Evolutionary conservation across 2,888 invertebrate genomes (phyloP).

Genomic region (Boloria euphrosyne): DNA sequence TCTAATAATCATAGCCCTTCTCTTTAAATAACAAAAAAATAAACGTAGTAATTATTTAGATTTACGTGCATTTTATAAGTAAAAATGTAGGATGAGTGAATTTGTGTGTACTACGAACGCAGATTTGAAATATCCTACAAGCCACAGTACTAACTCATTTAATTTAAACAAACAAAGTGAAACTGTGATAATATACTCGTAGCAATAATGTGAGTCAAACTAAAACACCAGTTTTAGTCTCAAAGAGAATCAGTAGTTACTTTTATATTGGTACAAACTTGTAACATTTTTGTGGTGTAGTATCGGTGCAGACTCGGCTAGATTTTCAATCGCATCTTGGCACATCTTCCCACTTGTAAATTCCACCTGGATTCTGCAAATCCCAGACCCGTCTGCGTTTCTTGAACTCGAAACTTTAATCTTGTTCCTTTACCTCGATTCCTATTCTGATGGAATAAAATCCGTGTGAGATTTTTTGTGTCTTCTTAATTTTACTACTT

Average conservation of each 20-base stretch:
- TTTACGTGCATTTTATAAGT: too few species aligned
- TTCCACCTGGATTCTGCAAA: constrained; percentile 44
- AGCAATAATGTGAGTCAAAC: not conserved
- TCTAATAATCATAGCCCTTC: too few species aligned
- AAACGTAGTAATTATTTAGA: too few species aligned
- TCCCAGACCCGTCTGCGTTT: constrained; percentile 42
- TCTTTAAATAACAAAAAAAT: too few species aligned
- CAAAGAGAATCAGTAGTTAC: constrained; percentile 14
- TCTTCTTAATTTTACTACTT: not conserved
- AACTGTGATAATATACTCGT: not conserved
- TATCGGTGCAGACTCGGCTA: constrained; percentile 38
- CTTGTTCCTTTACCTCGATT: constrained; percentile 40
- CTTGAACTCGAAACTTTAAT: constrained; percentile 42
- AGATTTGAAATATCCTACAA: too few species aligned
- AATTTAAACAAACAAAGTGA: not conserved
- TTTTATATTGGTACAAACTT: constrained; percentile 31
- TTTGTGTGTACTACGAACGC: too few species aligned
- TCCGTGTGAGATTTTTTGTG: constrained; percentile 20
- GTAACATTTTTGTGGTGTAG: constrained; percentile 36
- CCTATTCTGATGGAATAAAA: constrained; percentile 32
- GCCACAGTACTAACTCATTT: too few species aligned
- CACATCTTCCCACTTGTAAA: constrained; percentile 42
- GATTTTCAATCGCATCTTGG: constrained; percentile 42
- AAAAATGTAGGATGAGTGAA: too few species aligned
- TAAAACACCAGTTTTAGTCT: not conserved